A percentile compares a stretch with the other conserved stretches of the same genome.
Evolutionary conservation across 30 jellyfish, hydroid and myxozoan species (phyloP).

Genomic region (Sanderia malayensis): DNA sequence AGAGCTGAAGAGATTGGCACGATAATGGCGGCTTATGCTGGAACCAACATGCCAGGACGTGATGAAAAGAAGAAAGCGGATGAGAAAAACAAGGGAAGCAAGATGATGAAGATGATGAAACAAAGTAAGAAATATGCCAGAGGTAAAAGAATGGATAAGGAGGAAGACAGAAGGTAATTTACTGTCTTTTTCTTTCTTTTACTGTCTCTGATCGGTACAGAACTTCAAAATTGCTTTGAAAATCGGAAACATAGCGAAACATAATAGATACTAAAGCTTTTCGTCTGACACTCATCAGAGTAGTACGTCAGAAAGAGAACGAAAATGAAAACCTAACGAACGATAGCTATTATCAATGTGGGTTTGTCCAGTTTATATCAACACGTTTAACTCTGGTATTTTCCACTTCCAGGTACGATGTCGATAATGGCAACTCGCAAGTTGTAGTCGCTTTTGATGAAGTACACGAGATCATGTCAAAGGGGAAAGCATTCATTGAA

Average conservation of each 20-base stretch:
- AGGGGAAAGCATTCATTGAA: background rate
- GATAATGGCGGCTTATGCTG: slow-evolving; percentile 26
- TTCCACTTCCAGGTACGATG: background rate
- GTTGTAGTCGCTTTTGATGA: slow-evolving; percentile 89
- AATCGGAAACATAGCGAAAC: too few species aligned
- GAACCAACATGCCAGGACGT: too few species aligned
- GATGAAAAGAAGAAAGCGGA: slow-evolving; percentile 8
- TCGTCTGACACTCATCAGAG: too few species aligned
- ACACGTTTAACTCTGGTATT: background rate
- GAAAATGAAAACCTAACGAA: too few species aligned
- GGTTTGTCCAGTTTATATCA: too few species aligned
- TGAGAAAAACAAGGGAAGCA: slow-evolving; percentile 2
- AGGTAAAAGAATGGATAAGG: slow-evolving; percentile 7
- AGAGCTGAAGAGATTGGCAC: slow-evolving; percentile 36
- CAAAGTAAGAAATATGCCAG: background rate
- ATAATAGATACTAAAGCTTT: too few species aligned
- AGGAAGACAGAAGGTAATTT: background rate
- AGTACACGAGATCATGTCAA: slow-evolving; percentile 76
- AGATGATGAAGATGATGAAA: slow-evolving; percentile 6
- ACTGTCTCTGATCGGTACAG: too few species aligned
- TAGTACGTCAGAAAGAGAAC: too few species aligned
- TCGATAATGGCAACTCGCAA: slow-evolving; percentile 15
- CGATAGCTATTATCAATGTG: too few species aligned
- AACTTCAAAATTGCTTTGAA: too few species aligned
- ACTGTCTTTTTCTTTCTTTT: background rate